Evolutionary conservation across 2,797 vertebrate species (phyloP), one percentile per base, ranked within the genome.

Genomic region (Enoplosus armatus): DNA sequence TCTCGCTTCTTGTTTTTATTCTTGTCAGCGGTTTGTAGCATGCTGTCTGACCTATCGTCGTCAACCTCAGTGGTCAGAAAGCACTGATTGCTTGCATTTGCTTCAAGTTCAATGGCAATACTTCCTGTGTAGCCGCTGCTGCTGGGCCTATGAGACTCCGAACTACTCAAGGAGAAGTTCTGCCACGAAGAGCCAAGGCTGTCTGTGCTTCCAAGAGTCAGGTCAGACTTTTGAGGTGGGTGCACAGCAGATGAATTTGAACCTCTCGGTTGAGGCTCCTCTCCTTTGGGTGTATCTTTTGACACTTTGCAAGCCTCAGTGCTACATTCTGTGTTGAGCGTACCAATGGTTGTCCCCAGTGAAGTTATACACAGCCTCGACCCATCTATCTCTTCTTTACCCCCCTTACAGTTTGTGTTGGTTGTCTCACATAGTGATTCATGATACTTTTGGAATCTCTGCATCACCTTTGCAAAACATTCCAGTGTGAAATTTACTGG

Each of bases 361-460:
- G 96, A 85, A 0, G 97, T 97, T 76, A 99, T 92, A 77, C 97
- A 99, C 26, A 90, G 65, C 47, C 90, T 91, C 0, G 29, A 22
- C 20, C 48, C 87, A 55, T 29, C 33, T 3, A 22, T 55, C 55
- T 60, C 75, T 0, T 55, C 84, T 0, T 8, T 2, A 3, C 15
- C 67, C 27, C 80, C 26, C 53, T 83, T 89, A 77, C 95, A 96
- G 7, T 85, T 62, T 20, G 67, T 86, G 73, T 93, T 45, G 41
- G 93, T 92, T 10, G 95, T 93, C 69, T 96, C 89, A 20, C 96
- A 97, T 47, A 98, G 85, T 0, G 97, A 95, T 9, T 83, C 74
- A 14, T 98, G 98, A 83, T 97, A 96, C 87, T 96, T 97, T 29
- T 94, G 94, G 73, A 97, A 93, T 87, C 78, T 80, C 59, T 85